Conservation (phyloP, 30 jellyfish, hydroid and myxozoan genomes). For the Clytia hemisphaerica region DNA sequence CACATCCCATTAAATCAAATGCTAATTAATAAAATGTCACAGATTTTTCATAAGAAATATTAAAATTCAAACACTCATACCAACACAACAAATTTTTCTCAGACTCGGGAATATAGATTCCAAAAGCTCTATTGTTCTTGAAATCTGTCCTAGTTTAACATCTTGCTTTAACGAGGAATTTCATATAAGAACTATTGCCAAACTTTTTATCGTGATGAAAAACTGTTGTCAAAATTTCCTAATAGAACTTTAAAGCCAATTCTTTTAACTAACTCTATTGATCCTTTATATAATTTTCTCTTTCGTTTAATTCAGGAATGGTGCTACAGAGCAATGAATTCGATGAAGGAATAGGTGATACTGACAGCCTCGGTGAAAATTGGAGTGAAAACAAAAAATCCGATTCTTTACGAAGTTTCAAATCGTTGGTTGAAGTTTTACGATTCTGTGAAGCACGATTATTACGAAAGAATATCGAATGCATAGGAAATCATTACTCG, state of each 20-base stretch:
- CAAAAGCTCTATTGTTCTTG: too few species aligned
- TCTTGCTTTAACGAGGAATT: background rate
- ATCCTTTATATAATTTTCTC: background rate
- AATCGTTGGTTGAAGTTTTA: constrained; percentile 54
- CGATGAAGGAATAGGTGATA: constrained; percentile 84
- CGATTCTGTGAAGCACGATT: constrained; percentile 75
- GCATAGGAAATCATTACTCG: constrained; percentile 50
- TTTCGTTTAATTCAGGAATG: constrained; percentile 39
- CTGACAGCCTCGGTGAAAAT: constrained; percentile 29
- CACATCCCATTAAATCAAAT: too few species aligned
- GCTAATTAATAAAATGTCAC: too few species aligned
- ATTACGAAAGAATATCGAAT: constrained; percentile 25
- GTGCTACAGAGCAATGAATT: constrained; percentile 55
- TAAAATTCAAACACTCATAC: too few species aligned
- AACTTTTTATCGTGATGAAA: background rate
- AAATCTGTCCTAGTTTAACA: background rate
- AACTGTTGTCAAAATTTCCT: too few species aligned
- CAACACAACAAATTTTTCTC: too few species aligned
- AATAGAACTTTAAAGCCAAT: too few species aligned
- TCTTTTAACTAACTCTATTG: too few species aligned
- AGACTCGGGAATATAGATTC: too few species aligned
- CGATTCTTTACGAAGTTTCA: constrained; percentile 29
- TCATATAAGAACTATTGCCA: background rate
- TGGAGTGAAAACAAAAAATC: constrained; percentile 29
- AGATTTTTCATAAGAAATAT: too few species aligned